phyloP scores from a whole-genome alignment of 2,113 vertebrate species.

The Monopterus albus region DNA sequence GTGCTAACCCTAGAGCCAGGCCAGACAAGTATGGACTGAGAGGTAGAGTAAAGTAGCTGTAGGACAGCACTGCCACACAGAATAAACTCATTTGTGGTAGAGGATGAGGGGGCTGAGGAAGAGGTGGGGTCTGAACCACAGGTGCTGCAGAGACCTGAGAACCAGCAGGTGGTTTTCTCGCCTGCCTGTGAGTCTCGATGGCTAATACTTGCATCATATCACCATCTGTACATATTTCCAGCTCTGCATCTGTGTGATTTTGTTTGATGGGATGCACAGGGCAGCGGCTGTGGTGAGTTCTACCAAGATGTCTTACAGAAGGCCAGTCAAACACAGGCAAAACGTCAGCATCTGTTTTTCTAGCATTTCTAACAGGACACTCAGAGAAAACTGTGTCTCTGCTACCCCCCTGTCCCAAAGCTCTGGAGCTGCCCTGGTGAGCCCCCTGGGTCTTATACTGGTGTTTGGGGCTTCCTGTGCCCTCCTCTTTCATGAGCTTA shows the following conservation, averaged over 20 bases:
- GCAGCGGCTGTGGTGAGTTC: conserved; percentile 45
- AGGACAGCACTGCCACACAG: conserved; percentile 82
- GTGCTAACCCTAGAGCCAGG: conserved; percentile 84
- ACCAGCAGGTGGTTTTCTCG: neutral
- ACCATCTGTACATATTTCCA: conserved; percentile 81
- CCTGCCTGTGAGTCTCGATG: neutral
- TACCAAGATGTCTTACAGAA: conserved; percentile 29
- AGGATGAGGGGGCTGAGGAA: conserved; percentile 23
- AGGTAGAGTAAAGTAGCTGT: conserved; percentile 86
- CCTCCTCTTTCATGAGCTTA: conserved; percentile 89
- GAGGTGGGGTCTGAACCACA: neutral
- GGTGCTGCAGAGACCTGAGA: neutral
- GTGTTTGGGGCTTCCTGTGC: conserved; percentile 73
- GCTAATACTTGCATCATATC: conserved; percentile 81
- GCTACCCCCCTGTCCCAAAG: conserved; percentile 56
- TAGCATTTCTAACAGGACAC: conserved; percentile 39
- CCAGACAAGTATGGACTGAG: conserved; percentile 87
- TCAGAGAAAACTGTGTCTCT: conserved; percentile 52
- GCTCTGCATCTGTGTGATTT: conserved; percentile 61
- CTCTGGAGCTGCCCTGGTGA: conserved; percentile 56
- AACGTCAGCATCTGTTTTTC: conserved; percentile 57
- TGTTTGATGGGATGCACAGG: conserved; percentile 54
- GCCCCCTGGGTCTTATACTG: conserved; percentile 46
- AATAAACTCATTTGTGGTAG: conserved; percentile 82
- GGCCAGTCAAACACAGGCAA: conserved; percentile 73